Conservation (phyloP, 2,113 vertebrate species). For the Diadophis punctatus region DNA sequence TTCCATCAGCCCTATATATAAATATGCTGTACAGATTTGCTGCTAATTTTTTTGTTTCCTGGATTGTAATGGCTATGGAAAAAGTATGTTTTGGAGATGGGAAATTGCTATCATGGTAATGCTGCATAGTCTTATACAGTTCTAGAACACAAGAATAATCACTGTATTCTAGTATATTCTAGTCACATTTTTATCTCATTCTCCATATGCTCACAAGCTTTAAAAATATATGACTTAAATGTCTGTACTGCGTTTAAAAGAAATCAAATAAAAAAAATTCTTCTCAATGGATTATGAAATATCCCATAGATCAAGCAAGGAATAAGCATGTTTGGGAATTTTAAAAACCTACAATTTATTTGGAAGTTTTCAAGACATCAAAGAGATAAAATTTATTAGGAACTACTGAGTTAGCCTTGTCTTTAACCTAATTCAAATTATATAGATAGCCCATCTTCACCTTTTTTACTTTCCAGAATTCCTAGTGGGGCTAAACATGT, state of each 20-base stretch:
- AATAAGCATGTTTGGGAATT: background rate
- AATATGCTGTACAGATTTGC: background rate
- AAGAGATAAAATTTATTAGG: background rate
- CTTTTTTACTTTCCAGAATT: too few relatives aligned
- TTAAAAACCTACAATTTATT: background rate
- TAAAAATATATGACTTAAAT: background rate
- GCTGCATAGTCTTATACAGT: background rate
- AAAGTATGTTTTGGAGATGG: background rate
- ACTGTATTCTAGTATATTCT: background rate
- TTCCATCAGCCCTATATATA: background rate
- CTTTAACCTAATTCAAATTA: background rate
- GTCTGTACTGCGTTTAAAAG: background rate
- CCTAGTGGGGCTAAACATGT: too few relatives aligned
- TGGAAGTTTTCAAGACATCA: background rate
- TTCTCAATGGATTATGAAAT: background rate
- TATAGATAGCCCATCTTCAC: background rate
- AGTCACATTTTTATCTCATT: background rate
- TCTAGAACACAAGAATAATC: background rate
- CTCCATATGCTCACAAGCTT: background rate
- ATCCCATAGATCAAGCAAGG: background rate
- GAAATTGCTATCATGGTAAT: background rate
- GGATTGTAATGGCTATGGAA: background rate
- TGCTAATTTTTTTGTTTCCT: fast-evolving
- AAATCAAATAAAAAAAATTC: background rate
- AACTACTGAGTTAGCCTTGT: background rate